Evolutionary conservation across 1,140 invertebrate genomes (phyloP).

Genomic region (Cataglyphis hispanica): DNA sequence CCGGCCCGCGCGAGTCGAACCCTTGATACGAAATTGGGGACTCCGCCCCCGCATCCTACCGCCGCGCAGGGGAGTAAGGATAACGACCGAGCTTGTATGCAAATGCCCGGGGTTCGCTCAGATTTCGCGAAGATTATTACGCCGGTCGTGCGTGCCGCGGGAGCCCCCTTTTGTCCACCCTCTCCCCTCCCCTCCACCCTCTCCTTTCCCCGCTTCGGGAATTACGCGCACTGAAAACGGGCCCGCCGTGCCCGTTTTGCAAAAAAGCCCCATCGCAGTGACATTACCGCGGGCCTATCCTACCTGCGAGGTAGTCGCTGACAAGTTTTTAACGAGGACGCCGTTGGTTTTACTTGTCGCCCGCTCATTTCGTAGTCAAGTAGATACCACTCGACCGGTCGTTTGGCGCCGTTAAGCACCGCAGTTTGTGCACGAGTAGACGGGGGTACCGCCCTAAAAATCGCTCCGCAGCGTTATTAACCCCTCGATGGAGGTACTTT

Average conservation of each 20-base stretch:
- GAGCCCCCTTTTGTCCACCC: background rate
- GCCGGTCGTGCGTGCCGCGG: conserved; percentile 41
- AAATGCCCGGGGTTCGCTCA: conserved; percentile 62
- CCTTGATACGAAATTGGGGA: conserved; percentile 61
- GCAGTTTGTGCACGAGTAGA: background rate
- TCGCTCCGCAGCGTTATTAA: background rate
- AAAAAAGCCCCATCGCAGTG: conserved; percentile 29
- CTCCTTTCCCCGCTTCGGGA: conserved; percentile 17
- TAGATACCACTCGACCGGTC: background rate
- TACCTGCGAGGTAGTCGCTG: conserved; percentile 48
- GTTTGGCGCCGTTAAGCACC: conserved; percentile 5
- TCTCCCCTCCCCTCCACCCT: too few species aligned
- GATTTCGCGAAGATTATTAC: conserved; percentile 70
- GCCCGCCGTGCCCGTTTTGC: background rate
- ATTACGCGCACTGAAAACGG: conserved; percentile 41
- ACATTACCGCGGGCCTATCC: conserved; percentile 35
- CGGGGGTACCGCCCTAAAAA: background rate
- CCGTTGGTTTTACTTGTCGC: conserved; percentile 11
- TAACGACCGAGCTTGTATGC: conserved; percentile 71
- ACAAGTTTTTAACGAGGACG: conserved; percentile 68
- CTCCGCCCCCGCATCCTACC: conserved; percentile 70
- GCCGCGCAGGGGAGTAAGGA: conserved; percentile 11
- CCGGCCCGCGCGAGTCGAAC: conserved; percentile 20
- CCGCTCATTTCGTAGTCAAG: conserved; percentile 24
- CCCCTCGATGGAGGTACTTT: background rate